phyloP scores from a whole-genome alignment of 2,888 invertebrate genomes.

The Drosophila affinis region DNA sequence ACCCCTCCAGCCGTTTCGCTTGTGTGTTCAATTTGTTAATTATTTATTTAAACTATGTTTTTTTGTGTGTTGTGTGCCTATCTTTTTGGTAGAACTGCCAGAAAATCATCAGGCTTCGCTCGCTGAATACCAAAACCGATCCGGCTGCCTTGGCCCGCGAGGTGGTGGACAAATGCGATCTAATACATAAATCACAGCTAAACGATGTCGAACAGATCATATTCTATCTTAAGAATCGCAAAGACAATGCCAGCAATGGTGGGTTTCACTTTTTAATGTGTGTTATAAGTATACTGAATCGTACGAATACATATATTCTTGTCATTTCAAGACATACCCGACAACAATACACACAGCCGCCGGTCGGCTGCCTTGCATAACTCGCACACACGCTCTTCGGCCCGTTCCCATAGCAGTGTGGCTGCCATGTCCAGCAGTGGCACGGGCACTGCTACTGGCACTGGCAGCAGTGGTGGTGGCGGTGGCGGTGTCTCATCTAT shows the following conservation, averaged over 20 bases:
- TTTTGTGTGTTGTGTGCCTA: not conserved
- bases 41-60: not conserved
- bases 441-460: constrained; percentile 5
- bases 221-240: constrained; percentile 92
- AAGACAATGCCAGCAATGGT: constrained; percentile 84
- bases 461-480: not conserved
- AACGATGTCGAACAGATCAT: constrained; percentile 94
- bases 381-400: constrained; percentile 65
- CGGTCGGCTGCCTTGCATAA: constrained; percentile 71
- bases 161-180: constrained; percentile 92
- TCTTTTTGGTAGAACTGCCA: constrained; percentile 87
- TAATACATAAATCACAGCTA: constrained; percentile 92
- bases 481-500: constrained; percentile 51
- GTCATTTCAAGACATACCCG: constrained; percentile 70
- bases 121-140: constrained; percentile 91
- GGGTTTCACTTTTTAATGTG: constrained; percentile 13
- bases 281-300: not conserved
- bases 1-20: constrained; percentile 24
- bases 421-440: constrained; percentile 49
- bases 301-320: not conserved
- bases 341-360: constrained; percentile 80
- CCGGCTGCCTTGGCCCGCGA: constrained; percentile 91
- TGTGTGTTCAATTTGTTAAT: constrained; percentile 14
- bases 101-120: constrained; percentile 92
- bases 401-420: constrained; percentile 57